phyloP scores from a whole-genome alignment of 2,888 invertebrate species.

The Leucoptera coffeella region DNA sequence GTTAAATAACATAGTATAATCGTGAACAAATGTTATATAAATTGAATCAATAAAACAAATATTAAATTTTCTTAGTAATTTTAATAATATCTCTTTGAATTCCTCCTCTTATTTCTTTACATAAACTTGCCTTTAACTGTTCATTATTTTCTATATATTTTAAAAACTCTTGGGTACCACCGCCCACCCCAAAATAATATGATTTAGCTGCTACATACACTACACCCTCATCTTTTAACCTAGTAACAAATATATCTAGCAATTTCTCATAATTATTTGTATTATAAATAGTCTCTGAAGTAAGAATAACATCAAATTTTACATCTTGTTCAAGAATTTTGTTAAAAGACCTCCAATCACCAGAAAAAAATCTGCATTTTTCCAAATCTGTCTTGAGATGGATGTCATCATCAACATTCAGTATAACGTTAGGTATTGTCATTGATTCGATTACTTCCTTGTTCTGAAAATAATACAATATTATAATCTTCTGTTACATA shows the following conservation, averaged over 20 bases:
- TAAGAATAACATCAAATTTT: constrained; percentile 77
- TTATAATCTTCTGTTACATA: no score
- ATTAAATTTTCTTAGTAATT: constrained; percentile 19
- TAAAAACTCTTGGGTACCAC: constrained; percentile 74
- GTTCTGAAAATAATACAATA: constrained; percentile 58
- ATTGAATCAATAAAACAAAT: constrained; percentile 7
- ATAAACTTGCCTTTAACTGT: no score
- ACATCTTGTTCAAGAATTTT: constrained; percentile 23
- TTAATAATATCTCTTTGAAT: constrained; percentile 58
- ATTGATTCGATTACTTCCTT: constrained; percentile 70
- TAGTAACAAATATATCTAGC: constrained; percentile 57
- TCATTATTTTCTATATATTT: constrained; percentile 47
- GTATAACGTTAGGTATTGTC: constrained; percentile 76
- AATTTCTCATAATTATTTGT: constrained; percentile 71
- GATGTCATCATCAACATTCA: constrained; percentile 52
- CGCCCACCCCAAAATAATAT: constrained; percentile 94
- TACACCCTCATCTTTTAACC: constrained; percentile 56
- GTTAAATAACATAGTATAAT: no score
- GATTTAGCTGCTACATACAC: constrained; percentile 81
- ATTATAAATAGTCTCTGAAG: constrained; percentile 93
- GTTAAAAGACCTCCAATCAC: constrained; percentile 68
- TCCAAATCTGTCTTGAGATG: constrained; percentile 16
- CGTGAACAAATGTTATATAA: no score
- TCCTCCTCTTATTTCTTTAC: no score
- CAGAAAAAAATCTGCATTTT: constrained; percentile 58